Base-by-base conservation (phyloP, 2,888 invertebrate genomes). In the Merodon equestris region DNA sequence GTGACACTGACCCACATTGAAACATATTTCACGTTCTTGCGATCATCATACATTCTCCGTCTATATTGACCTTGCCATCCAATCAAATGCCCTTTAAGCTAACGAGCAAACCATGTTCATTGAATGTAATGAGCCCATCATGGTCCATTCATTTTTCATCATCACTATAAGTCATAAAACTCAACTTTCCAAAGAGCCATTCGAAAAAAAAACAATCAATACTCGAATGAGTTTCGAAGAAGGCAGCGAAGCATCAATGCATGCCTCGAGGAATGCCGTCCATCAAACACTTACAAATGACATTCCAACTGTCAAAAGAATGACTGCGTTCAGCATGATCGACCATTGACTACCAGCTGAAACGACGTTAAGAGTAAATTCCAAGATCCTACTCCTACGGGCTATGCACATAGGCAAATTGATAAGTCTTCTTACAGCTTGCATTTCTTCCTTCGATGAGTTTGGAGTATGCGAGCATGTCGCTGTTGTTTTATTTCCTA, bases 321-420 rank as follows among this genome's bases (percentile, higher is more conserved):
- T 40, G 40, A 40, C 10, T 56, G 57, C 48, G 68, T 79, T 70
- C 68, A 60, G 74, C 74, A 56, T 74, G 79, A 74, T 64, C 68
- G 68, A 68, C 64, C 68, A 68, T 27, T 7, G 27, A 27, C 27
- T 68, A n/a, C n/a, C n/a, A n/a, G n/a, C n/a, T n/a, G n/a, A n/a
- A n/a, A n/a, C n/a, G n/a, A n/a, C n/a, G n/a, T n/a, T n/a, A n/a
- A n/a, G n/a, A n/a, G n/a, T n/a, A n/a, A n/a, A n/a, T n/a, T n/a
- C n/a, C n/a, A 64, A 60, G 64, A 34, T 57, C 56, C 45, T 19
- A 47, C 14, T 48, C 3, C 27, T 27, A 44, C 4, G 27, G 27
- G 44, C 18, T 27, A 27, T 7, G 27, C 7, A 44, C 1, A 27
- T 9, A 19, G 40, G 2, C 10, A 10, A 40, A n/a, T 34, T 27